Evolutionary conservation across 1,140 invertebrate species (phyloP).

Genomic region (Drosophila sp.): DNA sequence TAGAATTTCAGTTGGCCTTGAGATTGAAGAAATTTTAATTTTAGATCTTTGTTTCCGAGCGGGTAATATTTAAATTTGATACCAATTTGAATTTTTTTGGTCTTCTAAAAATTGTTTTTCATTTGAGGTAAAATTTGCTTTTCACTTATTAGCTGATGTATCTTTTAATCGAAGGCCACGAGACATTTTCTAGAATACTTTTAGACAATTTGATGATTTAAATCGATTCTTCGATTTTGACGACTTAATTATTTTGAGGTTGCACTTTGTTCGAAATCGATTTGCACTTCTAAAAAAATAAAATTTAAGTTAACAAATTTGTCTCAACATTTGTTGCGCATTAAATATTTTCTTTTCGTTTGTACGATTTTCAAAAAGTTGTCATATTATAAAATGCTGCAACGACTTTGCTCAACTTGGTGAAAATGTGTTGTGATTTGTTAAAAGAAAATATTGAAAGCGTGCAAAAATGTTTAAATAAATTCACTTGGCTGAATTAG

Average conservation of each 20-base stretch:
- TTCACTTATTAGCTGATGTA: not conserved
- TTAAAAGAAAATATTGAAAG: constrained; percentile 71
- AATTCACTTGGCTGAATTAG: constrained; percentile 34
- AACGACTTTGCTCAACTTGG: constrained; percentile 64
- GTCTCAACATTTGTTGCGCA: constrained; percentile 61
- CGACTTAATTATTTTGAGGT: not conserved
- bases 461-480: constrained; percentile 54
- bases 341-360: constrained; percentile 66
- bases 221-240: not conserved
- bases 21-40: too few species aligned
- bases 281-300: not conserved
- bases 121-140: not conserved
- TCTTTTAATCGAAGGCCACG: constrained; percentile 27
- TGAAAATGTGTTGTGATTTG: constrained; percentile 50
- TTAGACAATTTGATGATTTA: not conserved
- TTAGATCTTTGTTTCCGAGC: too few species aligned
- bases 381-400: constrained; percentile 49
- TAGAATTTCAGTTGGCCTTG: too few species aligned
- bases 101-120: constrained; percentile 19
- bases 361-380: constrained; percentile 61
- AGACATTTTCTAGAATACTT: constrained; percentile 26
- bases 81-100: constrained; percentile 11
- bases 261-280: not conserved
- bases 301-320: constrained; percentile 16
- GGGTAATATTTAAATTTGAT: not conserved